A percentile compares a stretch with the other conserved stretches of the same genome.
phyloP scores from a whole-genome alignment of 2,888 invertebrate genomes.

The Lacanobia wlatinum region DNA sequence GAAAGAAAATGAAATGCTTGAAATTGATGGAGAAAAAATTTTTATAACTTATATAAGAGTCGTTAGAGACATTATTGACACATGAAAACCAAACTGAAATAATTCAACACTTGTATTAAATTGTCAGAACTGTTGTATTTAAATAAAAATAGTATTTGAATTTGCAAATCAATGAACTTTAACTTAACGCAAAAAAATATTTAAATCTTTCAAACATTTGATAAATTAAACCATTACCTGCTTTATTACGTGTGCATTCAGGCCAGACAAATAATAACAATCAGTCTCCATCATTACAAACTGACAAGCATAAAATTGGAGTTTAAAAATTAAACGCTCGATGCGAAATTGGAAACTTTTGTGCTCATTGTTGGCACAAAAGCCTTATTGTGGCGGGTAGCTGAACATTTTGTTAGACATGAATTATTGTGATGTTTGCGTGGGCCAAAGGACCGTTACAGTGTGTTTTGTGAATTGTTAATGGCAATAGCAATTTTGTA shows the following conservation, averaged over 20 bases:
- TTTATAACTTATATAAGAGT: too few species aligned
- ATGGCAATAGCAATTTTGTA: constrained; percentile 55
- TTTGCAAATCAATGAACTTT: constrained; percentile 6
- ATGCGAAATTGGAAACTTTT: constrained; percentile 67
- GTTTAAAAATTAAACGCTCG: constrained; percentile 66
- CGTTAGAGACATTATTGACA: too few species aligned
- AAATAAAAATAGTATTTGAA: background rate
- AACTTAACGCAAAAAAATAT: constrained; percentile 21
- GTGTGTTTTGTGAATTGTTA: constrained; percentile 53
- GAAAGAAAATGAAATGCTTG: too few species aligned
- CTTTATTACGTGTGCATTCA: constrained; percentile 58
- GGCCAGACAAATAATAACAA: constrained; percentile 57
- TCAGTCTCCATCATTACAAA: constrained; percentile 60
- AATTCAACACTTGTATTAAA: too few species aligned
- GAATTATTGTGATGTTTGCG: constrained; percentile 55
- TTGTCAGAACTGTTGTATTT: too few species aligned
- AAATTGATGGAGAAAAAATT: too few species aligned
- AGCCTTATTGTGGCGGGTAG: constrained; percentile 61
- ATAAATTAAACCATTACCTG: constrained; percentile 61
- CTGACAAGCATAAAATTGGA: constrained; percentile 74
- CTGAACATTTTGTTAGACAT: constrained; percentile 56
- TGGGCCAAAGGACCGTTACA: constrained; percentile 51
- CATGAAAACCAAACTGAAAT: too few species aligned
- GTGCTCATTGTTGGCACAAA: constrained; percentile 57
- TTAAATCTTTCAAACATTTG: constrained; percentile 43